phyloP scores from a whole-genome alignment of 2,797 vertebrate species.

The Gallirallus australis region DNA sequence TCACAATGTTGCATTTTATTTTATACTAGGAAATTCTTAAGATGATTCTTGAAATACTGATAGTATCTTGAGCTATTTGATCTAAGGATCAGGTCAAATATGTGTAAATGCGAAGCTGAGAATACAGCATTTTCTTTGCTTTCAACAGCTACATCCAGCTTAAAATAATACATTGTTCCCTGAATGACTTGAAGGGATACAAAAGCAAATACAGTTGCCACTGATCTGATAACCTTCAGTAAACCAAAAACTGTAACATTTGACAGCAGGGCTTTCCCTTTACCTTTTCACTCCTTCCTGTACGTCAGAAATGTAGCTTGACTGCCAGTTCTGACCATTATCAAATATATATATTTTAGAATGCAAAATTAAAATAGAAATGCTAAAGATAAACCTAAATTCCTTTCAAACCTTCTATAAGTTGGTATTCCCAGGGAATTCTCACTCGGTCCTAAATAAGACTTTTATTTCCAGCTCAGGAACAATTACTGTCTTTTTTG shows the following conservation, averaged over 20 bases:
- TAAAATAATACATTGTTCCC: neutral
- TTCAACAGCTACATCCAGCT: neutral
- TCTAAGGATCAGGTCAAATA: neutral
- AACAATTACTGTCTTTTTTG: neutral
- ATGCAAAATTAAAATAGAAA: neutral
- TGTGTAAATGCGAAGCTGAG: neutral
- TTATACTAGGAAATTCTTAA: neutral
- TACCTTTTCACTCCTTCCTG: neutral
- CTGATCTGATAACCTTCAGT: neutral
- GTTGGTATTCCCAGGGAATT: neutral
- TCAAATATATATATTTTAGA: neutral
- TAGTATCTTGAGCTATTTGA: neutral
- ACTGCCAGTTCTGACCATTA: neutral
- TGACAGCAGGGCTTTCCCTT: neutral
- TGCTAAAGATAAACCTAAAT: neutral
- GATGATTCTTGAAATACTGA: neutral
- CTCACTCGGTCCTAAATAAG: neutral
- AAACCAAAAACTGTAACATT: neutral
- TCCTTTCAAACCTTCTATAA: neutral
- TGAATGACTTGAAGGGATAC: neutral
- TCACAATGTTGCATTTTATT: neutral
- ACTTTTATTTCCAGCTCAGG: neutral
- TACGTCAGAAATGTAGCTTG: neutral
- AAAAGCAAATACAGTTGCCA: neutral
- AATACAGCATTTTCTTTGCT: constrained; percentile 17